Evolutionary conservation across 2,888 invertebrate species (phyloP), one percentile per base, ranked within the genome.

Genomic region (Metacarcinus magister): DNA sequence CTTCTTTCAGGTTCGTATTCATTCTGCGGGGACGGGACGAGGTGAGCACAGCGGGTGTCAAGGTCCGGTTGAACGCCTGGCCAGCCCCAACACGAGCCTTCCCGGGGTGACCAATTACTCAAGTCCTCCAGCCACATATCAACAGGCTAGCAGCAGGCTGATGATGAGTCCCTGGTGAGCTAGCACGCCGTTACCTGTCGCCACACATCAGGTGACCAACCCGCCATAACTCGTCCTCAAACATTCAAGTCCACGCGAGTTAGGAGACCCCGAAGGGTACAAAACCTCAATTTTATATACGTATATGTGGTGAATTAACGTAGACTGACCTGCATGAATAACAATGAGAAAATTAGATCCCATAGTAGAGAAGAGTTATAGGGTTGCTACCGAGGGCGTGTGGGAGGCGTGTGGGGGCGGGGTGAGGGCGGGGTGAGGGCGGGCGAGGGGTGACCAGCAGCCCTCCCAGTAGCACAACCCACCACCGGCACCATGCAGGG

Each of bases 131-230:
- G 82, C 82, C 82, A 82, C 32, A 82, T 32, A 82, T 82, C 82
- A 82, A 0, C 32, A 82, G 82, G 28, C 82, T n/a, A n/a, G n/a
- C 28, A 13, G 10, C 0, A 82, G 82, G 82, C 28, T 28, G 82
- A 82, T 28, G 82, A 82, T 19, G 8, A 82, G 82, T n/a, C 2
- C 82, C 82, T 32, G 82, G 32, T 32, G 82, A 82, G 32, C 10
- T 82, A 82, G 82, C 32, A 32, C 82, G 32, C 82, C 32, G 82
- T 82, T 82, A 82, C 32, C 82, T 82, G 82, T 82, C 82, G 32
- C 82, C 82, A 82, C 82, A 82, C 82, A 82, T 82, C 82, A 82
- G 82, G 82, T 82, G 82, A 82, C 82, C 82, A 28, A 2, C 19
- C 82, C 82, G 28, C 82, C 10, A 32, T 82, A 82, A 82, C 82